Base-by-base conservation (phyloP, 2,797 vertebrate genomes). In the Sebastes trivittatus region DNA sequence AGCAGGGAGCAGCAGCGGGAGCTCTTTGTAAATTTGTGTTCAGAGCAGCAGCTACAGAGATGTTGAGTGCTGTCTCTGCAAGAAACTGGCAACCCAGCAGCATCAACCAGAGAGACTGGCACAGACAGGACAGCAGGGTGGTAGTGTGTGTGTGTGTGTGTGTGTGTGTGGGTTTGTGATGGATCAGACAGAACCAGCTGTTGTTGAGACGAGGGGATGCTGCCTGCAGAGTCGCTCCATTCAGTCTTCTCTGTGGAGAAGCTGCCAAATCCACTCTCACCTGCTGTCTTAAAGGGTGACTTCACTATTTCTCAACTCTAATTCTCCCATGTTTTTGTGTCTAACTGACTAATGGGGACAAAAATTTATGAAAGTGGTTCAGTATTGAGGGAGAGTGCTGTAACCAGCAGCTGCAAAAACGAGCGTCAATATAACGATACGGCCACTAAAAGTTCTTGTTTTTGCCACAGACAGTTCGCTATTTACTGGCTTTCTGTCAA, bases 11-110 rank as follows among this genome's bases (percentile, higher is more conserved):
- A 23, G 4, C 79, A 77, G 80, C 60, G 9, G 72, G 78, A 52
- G 38, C 8, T 70, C 73, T 88, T 79, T 84, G 72, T 79, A 46
- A 46, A 77, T 84, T 7, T 78, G 69, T 88, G 85, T 84, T 86
- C 38, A 59, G 75, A 59, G 67, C 72, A 13, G 75, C 18, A 81
- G 76, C 81, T 67, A 38, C 32, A 75, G 83, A 85, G 83, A 83
- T 61, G 75, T 59, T 74, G 80, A 85, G 72, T 75, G 72, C 56
- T 49, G 65, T 81, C 80, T 66, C 76, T 79, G 80, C 60, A 55
- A 80, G 74, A 59, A 72, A 72, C 75, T 63, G 67, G 77, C 79
- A 85, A 81, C 46, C 68, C 72, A 72, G 76, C 61, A 59, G 77
- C 70, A 52, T 72, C 77, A 68, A 66, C 73, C 36, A 38, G 36